Conservation (phyloP, 2,113 vertebrate genomes). For the Chunga burmeisteri region DNA sequence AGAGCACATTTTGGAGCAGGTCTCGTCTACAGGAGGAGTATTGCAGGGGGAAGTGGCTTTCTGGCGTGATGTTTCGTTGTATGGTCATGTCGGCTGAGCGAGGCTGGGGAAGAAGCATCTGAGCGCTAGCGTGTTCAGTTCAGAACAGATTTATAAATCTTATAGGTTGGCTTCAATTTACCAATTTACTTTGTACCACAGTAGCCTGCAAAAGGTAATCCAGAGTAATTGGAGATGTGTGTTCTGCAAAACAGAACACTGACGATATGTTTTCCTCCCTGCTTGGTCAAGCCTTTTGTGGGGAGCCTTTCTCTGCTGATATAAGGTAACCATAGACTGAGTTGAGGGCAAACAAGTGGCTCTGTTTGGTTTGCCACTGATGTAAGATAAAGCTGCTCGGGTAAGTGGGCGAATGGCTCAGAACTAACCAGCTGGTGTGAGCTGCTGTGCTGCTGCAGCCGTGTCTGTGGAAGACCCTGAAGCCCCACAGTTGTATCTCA, state of each 20-base stretch:
- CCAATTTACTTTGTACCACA: not conserved
- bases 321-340: not conserved
- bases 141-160: not conserved
- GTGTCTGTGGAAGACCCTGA: fast-evolving
- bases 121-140: not conserved
- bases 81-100: not conserved
- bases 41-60: not conserved
- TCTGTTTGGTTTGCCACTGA: not conserved
- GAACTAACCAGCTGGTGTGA: not conserved
- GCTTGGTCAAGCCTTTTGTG: not conserved
- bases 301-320: not conserved
- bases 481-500: not conserved
- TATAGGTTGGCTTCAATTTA: not conserved
- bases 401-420: not conserved
- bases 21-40: not conserved
- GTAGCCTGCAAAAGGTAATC: not conserved
- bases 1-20: fast-evolving
- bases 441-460: not conserved
- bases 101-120: not conserved
- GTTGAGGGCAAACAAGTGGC: not conserved
- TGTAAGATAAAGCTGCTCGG: not conserved
- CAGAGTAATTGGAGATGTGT: not conserved
- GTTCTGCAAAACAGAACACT: not conserved
- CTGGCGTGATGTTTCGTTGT: not conserved
- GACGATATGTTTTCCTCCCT: not conserved